Evolutionary conservation across 1,140 invertebrate species (phyloP).

Genomic region (Drosophila willistoni): DNA sequence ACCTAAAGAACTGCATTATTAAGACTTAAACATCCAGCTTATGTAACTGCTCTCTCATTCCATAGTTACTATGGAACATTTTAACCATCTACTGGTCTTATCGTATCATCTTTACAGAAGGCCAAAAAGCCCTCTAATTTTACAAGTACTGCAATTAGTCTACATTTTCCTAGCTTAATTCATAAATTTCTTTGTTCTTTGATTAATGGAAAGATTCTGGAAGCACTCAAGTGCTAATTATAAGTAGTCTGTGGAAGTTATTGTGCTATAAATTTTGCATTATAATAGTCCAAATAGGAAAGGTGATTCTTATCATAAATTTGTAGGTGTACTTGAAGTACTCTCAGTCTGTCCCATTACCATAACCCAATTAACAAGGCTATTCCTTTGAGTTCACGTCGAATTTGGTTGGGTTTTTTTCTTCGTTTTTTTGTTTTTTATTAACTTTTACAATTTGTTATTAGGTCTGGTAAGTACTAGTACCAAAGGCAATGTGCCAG

Average conservation of each 20-base stretch:
- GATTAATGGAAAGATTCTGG: not conserved
- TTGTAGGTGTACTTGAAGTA: too few species aligned
- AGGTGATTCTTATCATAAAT: not conserved
- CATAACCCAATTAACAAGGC: slow-evolving; percentile 6
- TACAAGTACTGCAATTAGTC: too few species aligned
- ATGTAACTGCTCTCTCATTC: too few species aligned
- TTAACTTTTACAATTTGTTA: slow-evolving; percentile 55
- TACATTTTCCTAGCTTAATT: not conserved
- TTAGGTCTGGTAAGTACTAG: slow-evolving; percentile 37
- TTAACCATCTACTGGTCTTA: too few species aligned
- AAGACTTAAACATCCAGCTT: too few species aligned
- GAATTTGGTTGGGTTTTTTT: slow-evolving; percentile 8
- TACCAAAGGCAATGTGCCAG: not conserved
- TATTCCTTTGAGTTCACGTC: not conserved
- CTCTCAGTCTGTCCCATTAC: not conserved
- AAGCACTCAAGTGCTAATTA: not conserved
- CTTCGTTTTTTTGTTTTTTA: slow-evolving; percentile 15
- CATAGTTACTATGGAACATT: too few species aligned
- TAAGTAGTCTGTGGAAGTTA: not conserved
- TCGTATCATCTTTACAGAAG: too few species aligned
- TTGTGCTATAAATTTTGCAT: slow-evolving; percentile 1
- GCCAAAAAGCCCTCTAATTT: too few species aligned
- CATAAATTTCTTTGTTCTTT: not conserved
- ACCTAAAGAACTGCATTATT: too few species aligned
- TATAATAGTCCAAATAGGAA: too few species aligned